phyloP scores from a whole-genome alignment of 2,797 vertebrate species.

The Capromys pilorides region DNA sequence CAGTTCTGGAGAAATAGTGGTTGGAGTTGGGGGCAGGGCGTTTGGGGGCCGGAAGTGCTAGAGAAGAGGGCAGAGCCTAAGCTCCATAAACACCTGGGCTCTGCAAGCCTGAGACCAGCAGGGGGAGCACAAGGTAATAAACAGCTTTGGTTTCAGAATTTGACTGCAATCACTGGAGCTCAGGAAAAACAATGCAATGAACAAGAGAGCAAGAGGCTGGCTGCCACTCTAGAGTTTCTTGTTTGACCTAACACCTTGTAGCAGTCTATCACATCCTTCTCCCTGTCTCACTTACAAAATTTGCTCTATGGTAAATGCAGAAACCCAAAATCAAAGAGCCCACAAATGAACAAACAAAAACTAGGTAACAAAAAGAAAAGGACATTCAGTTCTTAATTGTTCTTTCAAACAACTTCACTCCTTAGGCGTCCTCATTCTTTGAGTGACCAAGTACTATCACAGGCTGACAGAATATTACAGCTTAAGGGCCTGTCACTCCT shows the following conservation, averaged over 20 bases:
- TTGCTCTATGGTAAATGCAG: constrained; percentile 3
- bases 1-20: not conserved
- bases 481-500: constrained; percentile 46
- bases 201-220: not conserved
- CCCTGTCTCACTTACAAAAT: not conserved
- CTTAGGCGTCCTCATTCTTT: constrained; percentile 3
- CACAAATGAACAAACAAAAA: constrained; percentile 34
- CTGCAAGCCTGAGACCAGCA: constrained; percentile 67
- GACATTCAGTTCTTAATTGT: not conserved
- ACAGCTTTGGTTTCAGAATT: constrained; percentile 61
- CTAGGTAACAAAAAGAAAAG: not conserved
- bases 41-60: not conserved
- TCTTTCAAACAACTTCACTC: constrained; percentile 32
- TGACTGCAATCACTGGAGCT: not conserved
- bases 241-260: not conserved
- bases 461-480: constrained; percentile 1
- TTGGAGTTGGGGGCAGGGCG: not conserved
- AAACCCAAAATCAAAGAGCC: constrained; percentile 23
- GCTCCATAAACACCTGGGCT: constrained; percentile 66
- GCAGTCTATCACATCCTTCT: not conserved
- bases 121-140: constrained; percentile 76
- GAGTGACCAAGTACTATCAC: constrained; percentile 24
- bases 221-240: not conserved
- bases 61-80: constrained; percentile 4
- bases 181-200: not conserved